Percentiles rank a stretch among this genome's conserved stretches.
Conservation (phyloP, 2,113 vertebrate species). For the rat (Rattus norvegicus) region GRCr8 NC_086036.1:12716501-12717000, state of each 20-base stretch:
- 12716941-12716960: background rate
- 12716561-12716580: background rate
- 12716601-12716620: background rate
- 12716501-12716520: background rate
- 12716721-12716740: too few relatives aligned
- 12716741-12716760: accelerated
- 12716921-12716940: background rate
- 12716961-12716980: background rate
- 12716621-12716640: background rate
- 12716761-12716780: background rate
- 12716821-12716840: background rate
- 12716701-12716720: background rate
- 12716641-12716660: background rate
- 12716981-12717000: background rate
- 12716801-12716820: background rate
- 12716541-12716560: background rate
- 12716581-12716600: background rate
- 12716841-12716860: background rate
- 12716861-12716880: background rate
- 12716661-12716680: background rate
- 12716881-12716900: background rate
- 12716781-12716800: accelerated
- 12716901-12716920: background rate
- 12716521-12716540: background rate
- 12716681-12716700: background rate